phyloP scores from a whole-genome alignment of 2,888 invertebrate species.

The Pammene fasciana region DNA sequence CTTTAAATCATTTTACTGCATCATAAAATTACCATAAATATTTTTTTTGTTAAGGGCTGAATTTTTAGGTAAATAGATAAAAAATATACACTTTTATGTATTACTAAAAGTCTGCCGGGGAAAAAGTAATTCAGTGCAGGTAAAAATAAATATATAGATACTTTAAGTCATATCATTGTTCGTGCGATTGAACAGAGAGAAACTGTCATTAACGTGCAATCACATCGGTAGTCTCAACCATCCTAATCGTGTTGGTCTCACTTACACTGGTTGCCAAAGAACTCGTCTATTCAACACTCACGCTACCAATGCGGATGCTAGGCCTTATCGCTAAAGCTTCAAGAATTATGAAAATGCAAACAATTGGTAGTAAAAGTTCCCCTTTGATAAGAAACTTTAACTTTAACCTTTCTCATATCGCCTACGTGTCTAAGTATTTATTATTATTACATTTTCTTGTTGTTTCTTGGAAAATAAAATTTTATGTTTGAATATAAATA shows the following conservation, averaged over 20 bases:
- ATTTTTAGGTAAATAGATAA: no score
- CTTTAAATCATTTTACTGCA: no score
- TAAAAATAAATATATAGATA: no score
- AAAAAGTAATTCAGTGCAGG: no score
- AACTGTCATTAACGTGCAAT: background rate
- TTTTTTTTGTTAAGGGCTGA: no score
- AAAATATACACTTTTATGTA: no score
- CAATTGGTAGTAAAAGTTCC: conserved; percentile 58
- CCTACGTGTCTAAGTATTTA: background rate
- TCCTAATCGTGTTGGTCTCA: no score
- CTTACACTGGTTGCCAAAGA: background rate
- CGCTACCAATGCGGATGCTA: background rate
- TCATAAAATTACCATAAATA: no score
- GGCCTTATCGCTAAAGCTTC: conserved; percentile 51
- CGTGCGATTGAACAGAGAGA: no score
- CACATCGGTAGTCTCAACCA: no score
- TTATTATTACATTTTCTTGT: conserved; percentile 20
- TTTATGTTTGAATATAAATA: conserved; percentile 2
- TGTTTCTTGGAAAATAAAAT: conserved; percentile 8
- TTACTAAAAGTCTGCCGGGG: no score
- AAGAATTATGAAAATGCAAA: conserved; percentile 64
- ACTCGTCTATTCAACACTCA: background rate
- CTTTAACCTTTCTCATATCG: conserved; percentile 31
- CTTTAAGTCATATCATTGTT: no score
- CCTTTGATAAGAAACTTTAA: conserved; percentile 54